A percentile compares a stretch with the other conserved stretches of the same genome.
Evolutionary conservation across 1,140 invertebrate genomes (phyloP).

Genomic region (Drosophila erecta): DNA sequence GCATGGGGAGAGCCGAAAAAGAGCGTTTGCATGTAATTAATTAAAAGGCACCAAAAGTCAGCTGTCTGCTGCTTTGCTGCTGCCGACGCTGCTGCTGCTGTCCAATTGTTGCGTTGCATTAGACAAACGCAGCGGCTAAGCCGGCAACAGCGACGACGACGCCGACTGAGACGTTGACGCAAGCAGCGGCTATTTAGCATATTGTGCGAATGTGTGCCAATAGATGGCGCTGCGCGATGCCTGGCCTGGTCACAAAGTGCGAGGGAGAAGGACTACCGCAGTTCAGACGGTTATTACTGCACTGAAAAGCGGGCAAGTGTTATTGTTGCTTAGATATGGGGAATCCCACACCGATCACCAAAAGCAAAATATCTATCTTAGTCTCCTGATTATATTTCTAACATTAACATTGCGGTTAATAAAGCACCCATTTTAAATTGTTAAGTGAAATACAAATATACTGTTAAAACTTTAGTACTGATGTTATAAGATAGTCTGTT

Average conservation of each 20-base stretch:
- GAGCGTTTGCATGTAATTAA: constrained; percentile 73
- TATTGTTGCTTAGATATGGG: background rate
- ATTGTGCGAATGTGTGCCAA: constrained; percentile 78
- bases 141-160: constrained; percentile 33
- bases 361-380: background rate
- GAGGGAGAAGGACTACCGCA: constrained; percentile 24
- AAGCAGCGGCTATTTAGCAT: constrained; percentile 68
- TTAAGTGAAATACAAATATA: no score
- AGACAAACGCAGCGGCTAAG: constrained; percentile 55
- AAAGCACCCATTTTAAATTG: no score
- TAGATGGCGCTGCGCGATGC: constrained; percentile 77
- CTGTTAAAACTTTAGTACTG: no score
- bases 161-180: constrained; percentile 25
- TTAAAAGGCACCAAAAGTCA: constrained; percentile 75
- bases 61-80: constrained; percentile 55
- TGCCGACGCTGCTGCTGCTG: constrained; percentile 40
- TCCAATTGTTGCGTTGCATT: constrained; percentile 79
- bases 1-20: constrained; percentile 49
- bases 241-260: constrained; percentile 7
- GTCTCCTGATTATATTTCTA: no score
- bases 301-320: constrained; percentile 15
- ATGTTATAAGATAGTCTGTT: no score
- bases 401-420: no score
- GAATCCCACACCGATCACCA: background rate
- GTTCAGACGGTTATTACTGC: constrained; percentile 22